Conservation (phyloP, 2,113 vertebrate genomes). For the Sterrhoptilus dennistouni region DNA sequence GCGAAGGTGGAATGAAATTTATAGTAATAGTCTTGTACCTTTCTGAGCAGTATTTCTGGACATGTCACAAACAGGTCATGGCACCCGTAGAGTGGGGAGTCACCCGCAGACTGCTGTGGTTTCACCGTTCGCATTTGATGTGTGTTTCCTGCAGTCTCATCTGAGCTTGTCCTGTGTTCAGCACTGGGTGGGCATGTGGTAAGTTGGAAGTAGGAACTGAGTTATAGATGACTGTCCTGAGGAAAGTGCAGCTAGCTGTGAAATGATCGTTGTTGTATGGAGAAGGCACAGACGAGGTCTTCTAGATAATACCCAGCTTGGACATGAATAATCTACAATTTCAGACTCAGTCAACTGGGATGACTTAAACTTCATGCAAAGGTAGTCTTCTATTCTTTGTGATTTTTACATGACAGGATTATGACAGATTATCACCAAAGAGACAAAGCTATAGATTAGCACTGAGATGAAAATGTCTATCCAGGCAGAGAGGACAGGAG, state of each 20-base stretch:
- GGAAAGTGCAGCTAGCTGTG: background rate
- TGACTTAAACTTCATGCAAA: background rate
- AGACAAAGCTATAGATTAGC: background rate
- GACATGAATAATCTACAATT: background rate
- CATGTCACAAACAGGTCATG: background rate
- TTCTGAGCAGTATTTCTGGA: background rate
- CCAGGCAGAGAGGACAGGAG: background rate
- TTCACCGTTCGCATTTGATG: background rate
- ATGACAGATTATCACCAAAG: background rate
- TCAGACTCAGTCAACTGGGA: background rate
- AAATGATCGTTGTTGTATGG: background rate
- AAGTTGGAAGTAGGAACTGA: background rate
- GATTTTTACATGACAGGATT: background rate
- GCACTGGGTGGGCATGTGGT: fast-evolving
- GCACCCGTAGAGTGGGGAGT: background rate
- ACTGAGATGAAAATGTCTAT: background rate
- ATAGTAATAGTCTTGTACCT: background rate
- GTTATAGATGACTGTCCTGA: background rate
- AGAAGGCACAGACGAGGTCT: background rate
- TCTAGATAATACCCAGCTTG: background rate
- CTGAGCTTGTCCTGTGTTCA: background rate
- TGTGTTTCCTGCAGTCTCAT: background rate
- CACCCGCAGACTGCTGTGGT: background rate
- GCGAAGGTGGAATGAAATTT: background rate
- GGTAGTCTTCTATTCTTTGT: background rate